Conservation (phyloP, 2,113 vertebrate species). For the Myotis brandtii region DNA sequence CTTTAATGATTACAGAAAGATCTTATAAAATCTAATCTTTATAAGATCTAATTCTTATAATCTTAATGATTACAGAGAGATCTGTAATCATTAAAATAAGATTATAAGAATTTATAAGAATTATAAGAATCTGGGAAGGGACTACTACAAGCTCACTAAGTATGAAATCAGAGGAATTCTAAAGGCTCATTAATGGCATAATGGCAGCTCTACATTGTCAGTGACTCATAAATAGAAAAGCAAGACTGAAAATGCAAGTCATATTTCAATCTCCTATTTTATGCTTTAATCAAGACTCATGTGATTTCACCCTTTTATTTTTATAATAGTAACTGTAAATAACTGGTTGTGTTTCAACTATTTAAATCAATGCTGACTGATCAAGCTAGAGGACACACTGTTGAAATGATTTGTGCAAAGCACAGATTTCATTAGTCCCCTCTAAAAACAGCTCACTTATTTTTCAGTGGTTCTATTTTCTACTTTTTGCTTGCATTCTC, state of each 20-base stretch:
- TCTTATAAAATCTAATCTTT: not conserved
- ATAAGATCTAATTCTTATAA: no score
- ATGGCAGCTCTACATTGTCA: not conserved
- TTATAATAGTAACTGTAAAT: not conserved
- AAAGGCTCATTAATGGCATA: not conserved
- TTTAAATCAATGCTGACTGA: conserved; percentile 3
- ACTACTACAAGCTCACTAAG: not conserved
- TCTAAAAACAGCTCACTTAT: not conserved
- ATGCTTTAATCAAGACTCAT: conserved; percentile 9
- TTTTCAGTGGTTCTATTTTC: not conserved
- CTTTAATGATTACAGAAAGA: not conserved
- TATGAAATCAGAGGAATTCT: not conserved
- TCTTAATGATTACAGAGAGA: not conserved
- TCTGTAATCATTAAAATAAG: not conserved
- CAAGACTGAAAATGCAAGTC: conserved; percentile 38
- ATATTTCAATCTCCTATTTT: conserved; percentile 1
- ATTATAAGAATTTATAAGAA: not conserved
- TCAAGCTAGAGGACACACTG: not conserved
- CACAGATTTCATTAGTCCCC: not conserved
- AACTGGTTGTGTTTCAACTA: not conserved
- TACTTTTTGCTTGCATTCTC: not conserved
- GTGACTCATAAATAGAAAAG: not conserved
- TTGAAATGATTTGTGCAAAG: not conserved
- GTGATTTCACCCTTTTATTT: not conserved
- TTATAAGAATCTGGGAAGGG: not conserved